phyloP scores from a whole-genome alignment of 2,797 vertebrate genomes.

The Linurgus olivaceus region DNA sequence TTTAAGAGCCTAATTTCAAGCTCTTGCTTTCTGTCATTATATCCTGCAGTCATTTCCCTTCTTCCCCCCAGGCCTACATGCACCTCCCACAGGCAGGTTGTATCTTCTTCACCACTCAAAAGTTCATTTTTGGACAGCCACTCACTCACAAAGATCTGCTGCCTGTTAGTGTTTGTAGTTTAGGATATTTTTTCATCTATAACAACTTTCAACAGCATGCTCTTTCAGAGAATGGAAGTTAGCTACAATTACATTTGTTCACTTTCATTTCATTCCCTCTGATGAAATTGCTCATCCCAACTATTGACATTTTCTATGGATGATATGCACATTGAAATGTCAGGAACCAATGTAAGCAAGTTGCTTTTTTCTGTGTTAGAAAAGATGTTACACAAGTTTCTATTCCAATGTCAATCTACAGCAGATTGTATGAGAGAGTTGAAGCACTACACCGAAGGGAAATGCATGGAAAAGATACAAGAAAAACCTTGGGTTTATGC shows the following conservation, averaged over 20 bases:
- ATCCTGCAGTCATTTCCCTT: not conserved
- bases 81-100: not conserved
- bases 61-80: not conserved
- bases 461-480: not conserved
- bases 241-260: not conserved
- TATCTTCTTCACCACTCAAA: not conserved
- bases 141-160: not conserved
- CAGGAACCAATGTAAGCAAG: not conserved
- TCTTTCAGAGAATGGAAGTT: slow-evolving; percentile 17
- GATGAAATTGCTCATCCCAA: not conserved
- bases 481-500: not conserved
- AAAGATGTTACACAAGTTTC: not conserved
- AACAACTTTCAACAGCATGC: not conserved
- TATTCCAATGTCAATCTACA: not conserved
- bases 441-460: not conserved
- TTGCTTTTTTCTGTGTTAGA: not conserved
- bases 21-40: not conserved
- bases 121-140: not conserved
- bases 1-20: not conserved
- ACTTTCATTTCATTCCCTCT: not conserved
- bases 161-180: not conserved
- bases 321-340: not conserved
- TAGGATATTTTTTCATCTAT: not conserved
- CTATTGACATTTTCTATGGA: slow-evolving; percentile 1
- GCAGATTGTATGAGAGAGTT: not conserved